phyloP scores from a whole-genome alignment of 2,888 invertebrate genomes.

The Drosophila ustulata region DNA sequence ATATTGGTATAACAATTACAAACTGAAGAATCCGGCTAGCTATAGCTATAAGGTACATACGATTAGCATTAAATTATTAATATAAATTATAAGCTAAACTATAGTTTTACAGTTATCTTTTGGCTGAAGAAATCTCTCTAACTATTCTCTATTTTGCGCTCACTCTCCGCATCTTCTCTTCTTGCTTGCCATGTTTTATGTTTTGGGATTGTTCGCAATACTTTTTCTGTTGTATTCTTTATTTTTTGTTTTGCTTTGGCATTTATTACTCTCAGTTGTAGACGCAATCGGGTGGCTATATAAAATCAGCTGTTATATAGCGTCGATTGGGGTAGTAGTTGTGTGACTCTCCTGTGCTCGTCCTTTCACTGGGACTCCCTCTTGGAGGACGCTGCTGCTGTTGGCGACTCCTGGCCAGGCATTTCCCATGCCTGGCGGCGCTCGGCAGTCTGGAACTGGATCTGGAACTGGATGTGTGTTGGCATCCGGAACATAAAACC shows the following conservation, averaged over 20 bases:
- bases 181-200: conserved; percentile 46
- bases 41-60: conserved; percentile 77
- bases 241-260: conserved; percentile 70
- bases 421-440: conserved; percentile 77
- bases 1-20: conserved; percentile 23
- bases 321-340: conserved; percentile 51
- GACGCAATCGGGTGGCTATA: conserved; percentile 50
- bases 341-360: conserved; percentile 44
- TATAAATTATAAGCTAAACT: conserved; percentile 35
- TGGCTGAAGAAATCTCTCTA: conserved; percentile 34
- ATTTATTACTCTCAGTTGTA: conserved; percentile 56
- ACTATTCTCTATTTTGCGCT: background rate
- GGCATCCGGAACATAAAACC: conserved; percentile 56
- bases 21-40: conserved; percentile 59
- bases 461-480: conserved; percentile 11
- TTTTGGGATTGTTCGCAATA: conserved; percentile 71
- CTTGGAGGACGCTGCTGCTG: conserved; percentile 9
- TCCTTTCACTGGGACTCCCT: conserved; percentile 31
- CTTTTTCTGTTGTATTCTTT: conserved; percentile 35
- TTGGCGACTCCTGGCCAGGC: conserved; percentile 61
- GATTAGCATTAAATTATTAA: conserved; percentile 29
- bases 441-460: conserved; percentile 23
- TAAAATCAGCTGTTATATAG: conserved; percentile 47
- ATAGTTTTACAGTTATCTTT: conserved; percentile 38
- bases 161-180: background rate